These are phyloP conservation scores for Entosphenus tridentatus DNA, from an alignment of 2,113 vertebrate genomes.

Conservation along the genomic window DNA sequence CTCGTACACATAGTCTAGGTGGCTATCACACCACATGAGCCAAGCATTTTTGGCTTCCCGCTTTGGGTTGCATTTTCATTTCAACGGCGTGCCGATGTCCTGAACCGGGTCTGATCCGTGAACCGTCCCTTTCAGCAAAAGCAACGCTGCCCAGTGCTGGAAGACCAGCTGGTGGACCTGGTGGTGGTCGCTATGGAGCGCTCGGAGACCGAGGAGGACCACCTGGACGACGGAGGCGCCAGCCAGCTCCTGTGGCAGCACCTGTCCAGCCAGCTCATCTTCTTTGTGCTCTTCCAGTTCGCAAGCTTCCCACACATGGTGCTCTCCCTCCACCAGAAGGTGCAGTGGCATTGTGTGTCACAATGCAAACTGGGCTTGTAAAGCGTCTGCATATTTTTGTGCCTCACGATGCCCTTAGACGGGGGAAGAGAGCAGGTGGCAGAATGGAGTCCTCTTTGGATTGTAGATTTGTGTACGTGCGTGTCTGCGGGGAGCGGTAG, in stretches of 20 bases:
- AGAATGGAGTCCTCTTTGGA: too few species aligned
- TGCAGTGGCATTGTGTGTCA: constrained; percentile 16
- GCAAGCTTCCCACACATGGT: constrained; percentile 99
- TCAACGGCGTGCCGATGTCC: neutral
- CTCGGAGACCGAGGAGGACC: constrained; percentile 72
- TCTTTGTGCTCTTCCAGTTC: constrained; percentile 98
- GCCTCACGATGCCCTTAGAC: too few species aligned
- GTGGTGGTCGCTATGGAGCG: constrained; percentile 98
- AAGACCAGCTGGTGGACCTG: constrained; percentile 95
- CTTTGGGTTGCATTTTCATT: too few species aligned
- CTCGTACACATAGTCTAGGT: too few species aligned
- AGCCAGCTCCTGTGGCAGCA: constrained; percentile 97
- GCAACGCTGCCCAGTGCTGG: constrained; percentile 86
- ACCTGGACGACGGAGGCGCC: constrained; percentile 88
- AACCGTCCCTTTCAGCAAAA: constrained; percentile 59
- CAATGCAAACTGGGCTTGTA: too few species aligned
- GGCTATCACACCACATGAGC: too few species aligned
- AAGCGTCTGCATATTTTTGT: too few species aligned
- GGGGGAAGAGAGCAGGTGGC: too few species aligned
- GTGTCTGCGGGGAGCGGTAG: too few species aligned
- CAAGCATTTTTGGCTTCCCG: too few species aligned
- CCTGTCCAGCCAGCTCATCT: constrained; percentile 98
- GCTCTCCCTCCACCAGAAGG: constrained; percentile 94
- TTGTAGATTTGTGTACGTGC: too few species aligned
- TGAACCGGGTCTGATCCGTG: neutral